Evolutionary conservation across 2,113 vertebrate species (phyloP).

Genomic region (human): GRCh38 chr19:18719001-18719500

Average conservation of each 20-base stretch:
- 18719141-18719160: background rate
- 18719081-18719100: background rate
- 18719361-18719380: background rate
- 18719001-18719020: background rate
- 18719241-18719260: background rate
- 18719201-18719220: background rate
- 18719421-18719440: background rate
- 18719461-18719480: conserved; percentile 22
- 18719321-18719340: accelerated
- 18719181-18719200: background rate
- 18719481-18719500: conserved; percentile 70
- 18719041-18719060: background rate
- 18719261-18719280: too few relatives aligned
- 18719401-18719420: background rate
- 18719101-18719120: background rate
- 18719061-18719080: accelerated
- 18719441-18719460: background rate
- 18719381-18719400: background rate
- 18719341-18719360: background rate
- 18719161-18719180: background rate
- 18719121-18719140: background rate
- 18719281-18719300: background rate
- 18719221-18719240: too few relatives aligned
- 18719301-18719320: background rate
- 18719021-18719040: background rate